phyloP scores from a whole-genome alignment of 2,888 invertebrate genomes.

The Clivina fossor region DNA sequence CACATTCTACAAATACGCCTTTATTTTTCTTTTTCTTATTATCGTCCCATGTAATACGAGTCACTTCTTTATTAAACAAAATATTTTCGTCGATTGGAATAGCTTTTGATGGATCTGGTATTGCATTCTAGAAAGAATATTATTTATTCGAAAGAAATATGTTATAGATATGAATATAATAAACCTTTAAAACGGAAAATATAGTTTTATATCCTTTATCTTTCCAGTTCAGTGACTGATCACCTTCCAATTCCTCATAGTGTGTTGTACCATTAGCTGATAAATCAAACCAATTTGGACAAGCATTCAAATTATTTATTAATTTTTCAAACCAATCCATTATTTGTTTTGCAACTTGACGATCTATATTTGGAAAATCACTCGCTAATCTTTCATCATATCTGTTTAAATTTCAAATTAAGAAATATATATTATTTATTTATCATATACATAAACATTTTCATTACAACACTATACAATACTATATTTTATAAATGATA shows the following conservation, averaged over 20 bases:
- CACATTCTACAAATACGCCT: slow-evolving; percentile 54
- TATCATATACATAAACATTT: neutral
- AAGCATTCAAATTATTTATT: slow-evolving; percentile 55
- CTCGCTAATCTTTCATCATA: slow-evolving; percentile 27
- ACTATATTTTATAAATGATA: neutral
- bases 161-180: neutral
- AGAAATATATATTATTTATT: neutral
- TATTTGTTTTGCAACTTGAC: slow-evolving; percentile 41
- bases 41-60: slow-evolving; percentile 45
- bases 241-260: slow-evolving; percentile 70
- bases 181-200: slow-evolving; percentile 68
- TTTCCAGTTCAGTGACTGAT: slow-evolving; percentile 72
- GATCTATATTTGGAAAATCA: slow-evolving; percentile 15
- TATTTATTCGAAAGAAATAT: neutral
- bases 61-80: slow-evolving; percentile 48
- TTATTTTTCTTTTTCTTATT: slow-evolving; percentile 38
- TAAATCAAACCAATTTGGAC: slow-evolving; percentile 66
- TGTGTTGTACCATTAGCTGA: slow-evolving; percentile 65
- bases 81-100: slow-evolving; percentile 47
- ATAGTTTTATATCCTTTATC: slow-evolving; percentile 68
- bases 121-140: slow-evolving; percentile 46
- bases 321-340: slow-evolving; percentile 49
- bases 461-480: neutral
- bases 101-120: slow-evolving; percentile 43
- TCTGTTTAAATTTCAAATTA: slow-evolving; percentile 1